phyloP scores from a whole-genome alignment of 2,797 vertebrate genomes.

The Ambastaia sidthimunki region DNA sequence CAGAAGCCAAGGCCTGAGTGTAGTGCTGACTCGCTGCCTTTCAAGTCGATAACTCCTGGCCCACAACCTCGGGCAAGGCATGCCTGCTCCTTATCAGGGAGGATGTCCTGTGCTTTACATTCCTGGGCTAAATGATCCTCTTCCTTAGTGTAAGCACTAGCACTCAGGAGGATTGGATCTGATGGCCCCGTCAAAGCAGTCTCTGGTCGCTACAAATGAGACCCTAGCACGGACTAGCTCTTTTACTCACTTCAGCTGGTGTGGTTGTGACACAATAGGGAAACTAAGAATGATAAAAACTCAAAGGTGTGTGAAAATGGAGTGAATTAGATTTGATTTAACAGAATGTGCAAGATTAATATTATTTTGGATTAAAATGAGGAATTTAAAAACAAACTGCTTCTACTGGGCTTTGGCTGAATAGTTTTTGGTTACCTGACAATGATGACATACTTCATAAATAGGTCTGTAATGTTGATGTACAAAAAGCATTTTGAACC shows the following conservation, averaged over 20 bases:
- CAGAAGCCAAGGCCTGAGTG: constrained; percentile 59
- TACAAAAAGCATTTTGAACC: constrained; percentile 15
- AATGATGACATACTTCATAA: constrained; percentile 20
- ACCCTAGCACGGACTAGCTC: constrained; percentile 46
- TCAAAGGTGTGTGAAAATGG: neutral
- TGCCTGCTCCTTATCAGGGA: constrained; percentile 65
- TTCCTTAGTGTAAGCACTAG: constrained; percentile 61
- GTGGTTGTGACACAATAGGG: constrained; percentile 10
- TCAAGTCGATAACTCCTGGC: constrained; percentile 60
- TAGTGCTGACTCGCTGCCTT: constrained; percentile 62
- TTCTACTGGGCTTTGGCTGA: neutral
- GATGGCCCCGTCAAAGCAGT: constrained; percentile 69
- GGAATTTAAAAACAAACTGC: constrained; percentile 11
- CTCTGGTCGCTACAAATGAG: constrained; percentile 49
- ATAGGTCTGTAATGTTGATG: constrained; percentile 36
- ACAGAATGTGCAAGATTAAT: neutral
- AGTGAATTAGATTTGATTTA: neutral
- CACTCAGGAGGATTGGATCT: constrained; percentile 70
- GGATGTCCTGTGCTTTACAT: constrained; percentile 69
- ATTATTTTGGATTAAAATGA: constrained; percentile 15
- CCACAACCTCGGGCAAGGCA: constrained; percentile 61
- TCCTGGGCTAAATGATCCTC: constrained; percentile 67
- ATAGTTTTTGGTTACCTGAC: constrained; percentile 19
- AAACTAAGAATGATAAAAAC: constrained; percentile 3
- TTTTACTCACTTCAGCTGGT: constrained; percentile 17